Evolutionary conservation across 1,140 invertebrate genomes (phyloP), one percentile per base, ranked within the genome.

Genomic region (Chelonus insularis): DNA sequence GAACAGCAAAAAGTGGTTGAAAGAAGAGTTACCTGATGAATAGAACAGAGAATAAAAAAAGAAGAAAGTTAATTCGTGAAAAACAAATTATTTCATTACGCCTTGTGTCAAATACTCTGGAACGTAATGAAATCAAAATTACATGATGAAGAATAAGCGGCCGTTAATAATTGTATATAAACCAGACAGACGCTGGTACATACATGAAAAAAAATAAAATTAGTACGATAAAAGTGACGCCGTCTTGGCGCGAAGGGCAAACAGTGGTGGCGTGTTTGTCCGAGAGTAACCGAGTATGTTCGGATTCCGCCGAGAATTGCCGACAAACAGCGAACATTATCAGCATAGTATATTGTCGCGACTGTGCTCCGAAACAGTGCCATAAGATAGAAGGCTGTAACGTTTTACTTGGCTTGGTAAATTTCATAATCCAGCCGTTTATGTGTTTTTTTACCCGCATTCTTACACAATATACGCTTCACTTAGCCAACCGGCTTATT

Each of bases 311-410:
- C 73, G 73, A 71, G 57, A 45, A 21, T 29, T 57, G 41, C 68
- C 72, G 72, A 72, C 64, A 59, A 45, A 43, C 25, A 62, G 37
- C 69, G 70, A 29, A 39, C 37, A 36, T 39, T 55, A 12, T 55
- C 39, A n/a, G 52, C 34, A 18, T 55, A 36, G 11, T 36, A 11
- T 62, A 43, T 8, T 39, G 34, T 60, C 62, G 57, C 34, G 34
- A 61, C 63, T 58, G 54, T 54, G 63, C 47, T 54, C 58, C 45
- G 71, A 72, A 68, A 66, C 73, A 74, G 73, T 74, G 72, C 72
- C 72, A 73, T 74, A 69, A 14, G 12, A 43, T 16, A 29, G 25
- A 29, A 29, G 3, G 25, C 3, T 7, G 25, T 29, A 29, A 29
- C 25, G 25, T 29, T 7, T 29, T 29, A 7, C 7, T 29, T 29